A percentile compares a stretch with the other conserved stretches of the same genome.
phyloP scores from a whole-genome alignment of 2,888 invertebrate genomes.

The Bellardia bayeri region DNA sequence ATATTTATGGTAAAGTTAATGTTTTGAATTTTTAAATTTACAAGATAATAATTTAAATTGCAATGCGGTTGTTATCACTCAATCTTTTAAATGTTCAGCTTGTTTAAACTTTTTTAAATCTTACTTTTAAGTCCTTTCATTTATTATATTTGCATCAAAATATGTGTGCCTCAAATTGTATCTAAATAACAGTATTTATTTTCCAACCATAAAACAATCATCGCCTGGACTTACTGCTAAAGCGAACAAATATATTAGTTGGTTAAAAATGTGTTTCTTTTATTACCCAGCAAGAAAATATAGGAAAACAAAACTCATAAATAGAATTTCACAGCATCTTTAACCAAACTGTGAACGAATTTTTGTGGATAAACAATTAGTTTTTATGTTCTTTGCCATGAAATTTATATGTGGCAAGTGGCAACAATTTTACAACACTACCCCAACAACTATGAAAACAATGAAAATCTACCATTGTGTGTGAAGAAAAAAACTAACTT shows the following conservation, averaged over 20 bases:
- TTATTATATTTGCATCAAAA: no score
- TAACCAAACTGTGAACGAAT: conserved; percentile 41
- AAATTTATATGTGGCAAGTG: conserved; percentile 56
- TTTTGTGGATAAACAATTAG: conserved; percentile 65
- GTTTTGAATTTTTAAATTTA: neutral
- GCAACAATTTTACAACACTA: conserved; percentile 32
- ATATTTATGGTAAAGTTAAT: neutral
- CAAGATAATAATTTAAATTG: no score
- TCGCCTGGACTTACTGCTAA: neutral
- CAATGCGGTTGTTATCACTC: no score
- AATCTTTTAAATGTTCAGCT: no score
- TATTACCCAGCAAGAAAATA: neutral
- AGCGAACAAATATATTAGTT: conserved; percentile 1
- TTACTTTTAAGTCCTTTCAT: no score
- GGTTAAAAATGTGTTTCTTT: conserved; percentile 1
- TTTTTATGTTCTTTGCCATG: conserved; percentile 53
- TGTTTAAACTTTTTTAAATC: no score
- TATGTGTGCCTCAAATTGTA: neutral
- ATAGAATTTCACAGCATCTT: conserved; percentile 37
- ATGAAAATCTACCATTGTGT: conserved; percentile 26
- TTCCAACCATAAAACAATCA: conserved; percentile 25
- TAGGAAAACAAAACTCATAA: conserved; percentile 23
- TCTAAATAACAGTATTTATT: neutral
- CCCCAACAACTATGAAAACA: conserved; percentile 11
- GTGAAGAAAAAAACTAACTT: neutral